Base-by-base conservation (phyloP, 2,113 vertebrate genomes). In the Chaetops frenatus region DNA sequence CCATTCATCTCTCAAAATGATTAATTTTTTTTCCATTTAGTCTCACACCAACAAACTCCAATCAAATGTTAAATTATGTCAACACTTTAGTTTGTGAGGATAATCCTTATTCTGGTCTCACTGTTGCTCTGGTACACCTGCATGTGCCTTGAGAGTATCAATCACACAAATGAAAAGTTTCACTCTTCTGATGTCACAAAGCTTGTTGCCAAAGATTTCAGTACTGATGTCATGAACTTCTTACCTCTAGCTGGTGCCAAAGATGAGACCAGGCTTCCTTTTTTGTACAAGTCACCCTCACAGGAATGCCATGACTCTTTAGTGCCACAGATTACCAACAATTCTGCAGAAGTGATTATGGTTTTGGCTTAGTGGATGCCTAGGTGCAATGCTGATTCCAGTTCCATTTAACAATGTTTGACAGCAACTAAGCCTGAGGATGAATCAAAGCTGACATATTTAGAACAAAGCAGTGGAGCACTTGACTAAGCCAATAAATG, bases 401-500 rank as follows among this genome's bases (percentile, higher is more conserved):
- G 92, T 92, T 88, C 90, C 86, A 36, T 93, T 96, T 97, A 97
- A 97, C 83, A 80, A 36, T 80, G 86, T 96, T 96, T 96, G 97
- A 97, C 97, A 97, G 96, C 66, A 91, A 56, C 74, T 91, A 88
- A 96, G 36, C 66, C 86, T 9, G 15, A 90, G 78, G 84, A 97
- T 91, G 95, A 95, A 97, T 97, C 81, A 93, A 93, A 95, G 91
- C 6, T 96, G 97, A 97, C 97, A 69, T 95, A 96, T 97, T 97
- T 91, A 95, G 92, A 97, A 95, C 97, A 95, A 95, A 96, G 81
- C 67, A 88, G 83, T 95, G 85, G 91, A 95, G 69, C 78, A 83
- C 91, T 97, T 95, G 94, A 96, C 96, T 95, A 78, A 96, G 72
- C 90, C 96, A 97, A 96, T 97, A 96, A 97, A 96, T 85, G 90